Evolutionary conservation across 2,797 vertebrate species (phyloP).

Genomic region (Aeoliscus strigatus): DNA sequence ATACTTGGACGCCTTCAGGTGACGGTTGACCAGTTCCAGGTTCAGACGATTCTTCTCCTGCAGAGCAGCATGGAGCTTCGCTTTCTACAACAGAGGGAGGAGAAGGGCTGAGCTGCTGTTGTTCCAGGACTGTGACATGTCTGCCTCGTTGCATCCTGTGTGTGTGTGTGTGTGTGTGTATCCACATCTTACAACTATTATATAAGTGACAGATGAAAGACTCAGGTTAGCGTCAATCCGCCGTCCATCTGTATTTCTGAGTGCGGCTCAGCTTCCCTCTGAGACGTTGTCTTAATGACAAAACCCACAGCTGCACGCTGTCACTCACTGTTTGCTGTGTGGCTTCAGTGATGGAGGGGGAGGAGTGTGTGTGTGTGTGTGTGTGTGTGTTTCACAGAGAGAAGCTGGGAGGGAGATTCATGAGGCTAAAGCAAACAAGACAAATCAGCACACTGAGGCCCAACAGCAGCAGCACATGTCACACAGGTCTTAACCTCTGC

Average conservation of each 20-base stretch:
- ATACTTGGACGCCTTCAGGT: conserved; percentile 67
- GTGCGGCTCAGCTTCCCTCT: conserved; percentile 39
- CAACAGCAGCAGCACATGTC: too few species aligned
- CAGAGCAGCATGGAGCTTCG: conserved; percentile 76
- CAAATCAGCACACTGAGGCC: conserved; percentile 20
- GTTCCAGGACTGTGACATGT: background rate
- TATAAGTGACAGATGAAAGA: conserved; percentile 53
- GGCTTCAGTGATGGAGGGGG: conserved; percentile 14
- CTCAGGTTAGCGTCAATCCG: conserved; percentile 39
- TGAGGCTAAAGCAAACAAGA: conserved; percentile 7
- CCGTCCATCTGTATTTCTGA: conserved; percentile 19
- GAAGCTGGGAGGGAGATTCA: conserved; percentile 7
- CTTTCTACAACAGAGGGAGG: conserved; percentile 64
- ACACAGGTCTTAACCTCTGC: too few species aligned
- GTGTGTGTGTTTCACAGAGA: too few species aligned
- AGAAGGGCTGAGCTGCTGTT: background rate
- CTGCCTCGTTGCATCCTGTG: conserved; percentile 20
- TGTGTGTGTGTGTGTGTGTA: conserved; percentile 11
- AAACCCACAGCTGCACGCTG: conserved; percentile 61
- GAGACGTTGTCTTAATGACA: conserved; percentile 54
- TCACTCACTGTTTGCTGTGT: conserved; percentile 58
- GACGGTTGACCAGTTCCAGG: conserved; percentile 68
- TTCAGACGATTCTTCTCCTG: conserved; percentile 73
- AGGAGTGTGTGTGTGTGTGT: too few species aligned
- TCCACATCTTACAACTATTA: conserved; percentile 50